Conservation (phyloP, 2,113 vertebrate genomes). For the Mirza zaza region DNA sequence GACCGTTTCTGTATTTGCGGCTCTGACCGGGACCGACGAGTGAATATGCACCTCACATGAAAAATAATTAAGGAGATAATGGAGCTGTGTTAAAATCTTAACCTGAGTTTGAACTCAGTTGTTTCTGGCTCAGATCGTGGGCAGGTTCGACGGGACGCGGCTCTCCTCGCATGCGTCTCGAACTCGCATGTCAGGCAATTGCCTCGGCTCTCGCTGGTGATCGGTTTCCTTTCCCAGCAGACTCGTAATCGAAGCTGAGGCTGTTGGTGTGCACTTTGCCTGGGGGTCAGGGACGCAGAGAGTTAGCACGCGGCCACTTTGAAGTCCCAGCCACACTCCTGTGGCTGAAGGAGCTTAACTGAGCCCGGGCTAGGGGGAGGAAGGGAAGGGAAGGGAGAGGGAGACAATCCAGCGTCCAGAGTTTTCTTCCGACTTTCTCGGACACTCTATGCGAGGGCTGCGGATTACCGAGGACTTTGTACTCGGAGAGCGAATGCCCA, state of each 20-base stretch:
- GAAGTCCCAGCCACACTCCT: not conserved
- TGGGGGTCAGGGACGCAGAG: not conserved
- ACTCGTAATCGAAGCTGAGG: constrained; percentile 37
- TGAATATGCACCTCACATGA: not conserved
- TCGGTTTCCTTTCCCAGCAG: constrained; percentile 20
- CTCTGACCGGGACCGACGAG: not conserved
- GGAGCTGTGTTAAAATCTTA: constrained; percentile 55
- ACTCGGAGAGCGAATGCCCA: not conserved
- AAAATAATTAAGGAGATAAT: constrained; percentile 68
- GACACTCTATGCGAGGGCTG: accelerated
- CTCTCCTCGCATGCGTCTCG: not conserved
- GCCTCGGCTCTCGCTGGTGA: not conserved
- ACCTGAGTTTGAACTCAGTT: constrained; percentile 57
- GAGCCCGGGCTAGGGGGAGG: not conserved
- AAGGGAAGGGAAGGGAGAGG: too few species aligned
- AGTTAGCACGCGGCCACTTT: accelerated
- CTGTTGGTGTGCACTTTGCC: not conserved
- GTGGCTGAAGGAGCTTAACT: not conserved
- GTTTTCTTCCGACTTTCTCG: not conserved
- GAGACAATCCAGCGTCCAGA: accelerated
- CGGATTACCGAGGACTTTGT: accelerated
- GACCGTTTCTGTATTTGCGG: constrained; percentile 23
- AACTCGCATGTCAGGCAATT: not conserved
- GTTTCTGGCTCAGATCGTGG: not conserved
- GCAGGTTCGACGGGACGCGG: not conserved